Percentiles rank a stretch among this genome's conserved stretches.
Evolutionary conservation across 1,140 invertebrate genomes (phyloP).

Genomic region (Drosophila micromelanica): DNA sequence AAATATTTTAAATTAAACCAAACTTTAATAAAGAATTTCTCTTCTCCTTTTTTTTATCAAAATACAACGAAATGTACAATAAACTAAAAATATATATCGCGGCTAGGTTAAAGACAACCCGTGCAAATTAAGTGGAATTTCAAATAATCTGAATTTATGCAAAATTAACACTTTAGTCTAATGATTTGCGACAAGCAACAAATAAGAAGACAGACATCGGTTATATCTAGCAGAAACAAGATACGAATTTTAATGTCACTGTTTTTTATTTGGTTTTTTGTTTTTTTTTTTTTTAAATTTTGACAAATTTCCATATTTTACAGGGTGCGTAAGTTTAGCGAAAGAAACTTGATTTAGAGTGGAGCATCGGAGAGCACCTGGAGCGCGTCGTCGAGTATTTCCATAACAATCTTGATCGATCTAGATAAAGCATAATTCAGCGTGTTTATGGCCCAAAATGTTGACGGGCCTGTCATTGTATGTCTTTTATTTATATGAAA

Average conservation of each 20-base stretch:
- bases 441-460: conserved; percentile 43
- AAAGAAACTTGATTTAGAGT: conserved; percentile 39
- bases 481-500: conserved; percentile 66
- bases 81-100: conserved; percentile 17
- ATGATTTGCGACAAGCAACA: conserved; percentile 65
- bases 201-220: conserved; percentile 43
- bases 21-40: no score
- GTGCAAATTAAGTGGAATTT: conserved; percentile 55
- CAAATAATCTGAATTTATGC: conserved; percentile 64
- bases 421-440: conserved; percentile 62
- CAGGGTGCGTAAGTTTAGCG: conserved; percentile 10
- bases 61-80: conserved; percentile 17
- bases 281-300: not conserved
- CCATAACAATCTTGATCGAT: conserved; percentile 53
- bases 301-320: conserved; percentile 34
- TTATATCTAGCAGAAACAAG: conserved; percentile 31
- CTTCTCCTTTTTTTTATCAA: not conserved
- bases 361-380: not conserved
- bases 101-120: conserved; percentile 36
- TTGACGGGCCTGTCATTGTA: conserved; percentile 33
- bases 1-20: no score
- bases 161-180: conserved; percentile 72
- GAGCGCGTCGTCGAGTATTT: conserved; percentile 12
- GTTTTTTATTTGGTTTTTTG: no score
- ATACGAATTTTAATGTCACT: conserved; percentile 16